These are phyloP conservation scores for Carcharodon carcharias DNA, from an alignment of 2,797 vertebrate species.

Conservation along the genomic window DNA sequence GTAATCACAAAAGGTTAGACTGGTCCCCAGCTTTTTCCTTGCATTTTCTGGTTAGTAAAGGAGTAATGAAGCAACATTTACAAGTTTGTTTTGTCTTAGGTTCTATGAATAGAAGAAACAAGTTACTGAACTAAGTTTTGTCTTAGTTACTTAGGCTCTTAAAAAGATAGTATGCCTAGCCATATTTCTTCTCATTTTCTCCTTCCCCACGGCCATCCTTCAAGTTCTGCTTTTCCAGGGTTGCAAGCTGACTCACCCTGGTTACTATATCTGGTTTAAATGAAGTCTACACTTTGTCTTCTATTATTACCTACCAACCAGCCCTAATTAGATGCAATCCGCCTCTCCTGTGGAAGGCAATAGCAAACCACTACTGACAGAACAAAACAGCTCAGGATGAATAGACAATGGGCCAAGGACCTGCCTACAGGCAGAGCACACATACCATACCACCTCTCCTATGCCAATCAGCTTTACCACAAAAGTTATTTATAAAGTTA, in stretches of 20 bases:
- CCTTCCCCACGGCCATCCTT: not conserved
- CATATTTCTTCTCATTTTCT: not conserved
- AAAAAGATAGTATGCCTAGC: not conserved
- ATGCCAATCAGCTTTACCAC: not conserved
- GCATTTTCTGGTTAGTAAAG: not conserved
- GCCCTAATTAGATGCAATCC: not conserved
- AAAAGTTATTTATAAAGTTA: not conserved
- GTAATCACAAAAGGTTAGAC: not conserved
- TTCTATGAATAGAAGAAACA: not conserved
- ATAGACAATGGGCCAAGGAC: not conserved
- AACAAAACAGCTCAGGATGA: not conserved
- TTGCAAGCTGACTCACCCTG: not conserved
- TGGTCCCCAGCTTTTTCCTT: not conserved
- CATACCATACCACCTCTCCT: not conserved
- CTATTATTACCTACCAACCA: not conserved
- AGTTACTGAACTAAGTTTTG: not conserved
- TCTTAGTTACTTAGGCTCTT: not conserved
- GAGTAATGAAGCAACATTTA: not conserved
- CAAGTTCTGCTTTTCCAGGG: not conserved
- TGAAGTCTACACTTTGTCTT: not conserved
- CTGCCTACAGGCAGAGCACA: not conserved
- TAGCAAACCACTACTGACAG: not conserved
- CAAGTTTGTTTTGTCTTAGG: not conserved
- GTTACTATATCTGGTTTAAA: slow-evolving; percentile 12
- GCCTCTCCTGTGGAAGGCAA: not conserved